These are phyloP conservation scores for Papilio polytes DNA, from an alignment of 1,140 invertebrate species.

Conservation along the genomic window DNA sequence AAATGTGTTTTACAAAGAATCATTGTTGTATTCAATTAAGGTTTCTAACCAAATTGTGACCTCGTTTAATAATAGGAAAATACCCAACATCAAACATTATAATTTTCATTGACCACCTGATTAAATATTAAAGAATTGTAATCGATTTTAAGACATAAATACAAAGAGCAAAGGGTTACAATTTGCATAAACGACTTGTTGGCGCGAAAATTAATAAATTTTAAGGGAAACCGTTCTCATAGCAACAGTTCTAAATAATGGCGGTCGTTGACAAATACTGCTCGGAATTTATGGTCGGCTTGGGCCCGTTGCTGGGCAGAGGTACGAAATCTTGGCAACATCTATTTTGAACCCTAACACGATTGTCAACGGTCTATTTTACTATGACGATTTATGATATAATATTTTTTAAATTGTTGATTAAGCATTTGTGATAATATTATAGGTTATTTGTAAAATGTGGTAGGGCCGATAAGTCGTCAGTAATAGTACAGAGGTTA, in stretches of 20 bases:
- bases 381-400: background rate
- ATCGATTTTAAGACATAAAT: background rate
- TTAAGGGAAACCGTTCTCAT: conserved; percentile 20
- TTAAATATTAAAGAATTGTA: background rate
- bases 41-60: background rate
- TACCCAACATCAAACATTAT: conserved; percentile 5
- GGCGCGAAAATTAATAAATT: conserved; percentile 1
- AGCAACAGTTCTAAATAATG: conserved; percentile 32
- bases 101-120: conserved; percentile 30
- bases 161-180: background rate
- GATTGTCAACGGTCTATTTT: background rate
- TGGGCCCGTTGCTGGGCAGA: conserved; percentile 1
- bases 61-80: conserved; percentile 7
- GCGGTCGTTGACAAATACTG: conserved; percentile 19
- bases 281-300: conserved; percentile 9
- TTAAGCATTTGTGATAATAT: conserved; percentile 11
- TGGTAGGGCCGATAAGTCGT: background rate
- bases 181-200: background rate
- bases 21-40: background rate
- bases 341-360: background rate
- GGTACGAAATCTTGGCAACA: background rate
- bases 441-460: conserved; percentile 11
- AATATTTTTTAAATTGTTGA: background rate
- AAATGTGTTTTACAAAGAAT: background rate
- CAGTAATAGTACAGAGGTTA: background rate